Evolutionary conservation across 2,797 vertebrate genomes (phyloP).

Genomic region (Myripristis jacobus): DNA sequence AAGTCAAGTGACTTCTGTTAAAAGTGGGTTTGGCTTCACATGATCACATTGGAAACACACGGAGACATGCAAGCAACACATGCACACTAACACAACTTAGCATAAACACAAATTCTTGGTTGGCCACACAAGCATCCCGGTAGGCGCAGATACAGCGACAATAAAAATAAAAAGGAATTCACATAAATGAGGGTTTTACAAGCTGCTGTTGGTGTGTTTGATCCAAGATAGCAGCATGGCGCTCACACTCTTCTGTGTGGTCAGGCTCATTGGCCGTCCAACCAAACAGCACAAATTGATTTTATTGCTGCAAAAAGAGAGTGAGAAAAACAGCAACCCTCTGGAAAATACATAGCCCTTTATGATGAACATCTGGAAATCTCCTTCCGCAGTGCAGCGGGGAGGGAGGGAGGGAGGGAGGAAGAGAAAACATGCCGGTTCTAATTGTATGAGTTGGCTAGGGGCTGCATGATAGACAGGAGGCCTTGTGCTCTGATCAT

Average conservation of each 20-base stretch:
- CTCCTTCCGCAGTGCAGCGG: conserved; percentile 48
- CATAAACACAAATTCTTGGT: conserved; percentile 32
- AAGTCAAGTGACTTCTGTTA: conserved; percentile 58
- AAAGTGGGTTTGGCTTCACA: conserved; percentile 48
- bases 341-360: conserved; percentile 61
- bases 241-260: conserved; percentile 62
- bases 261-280: conserved; percentile 48
- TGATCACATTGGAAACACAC: conserved; percentile 38
- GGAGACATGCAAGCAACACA: conserved; percentile 4
- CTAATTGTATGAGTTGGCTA: conserved; percentile 53
- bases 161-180: conserved; percentile 65
- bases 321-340: conserved; percentile 40
- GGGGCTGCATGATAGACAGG: conserved; percentile 39
- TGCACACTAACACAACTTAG: conserved; percentile 20
- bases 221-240: conserved; percentile 60
- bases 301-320: conserved; percentile 63
- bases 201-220: conserved; percentile 61
- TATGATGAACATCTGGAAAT: conserved; percentile 80
- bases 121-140: conserved; percentile 30
- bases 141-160: conserved; percentile 42
- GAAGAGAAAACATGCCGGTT: conserved; percentile 57
- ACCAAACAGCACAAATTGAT: conserved; percentile 57
- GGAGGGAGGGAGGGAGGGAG: conserved; percentile 33
- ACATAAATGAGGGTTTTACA: conserved; percentile 62
- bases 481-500: conserved; percentile 48